phyloP scores from a whole-genome alignment of 2,797 vertebrate species.

The Loriculus beryllinus region DNA sequence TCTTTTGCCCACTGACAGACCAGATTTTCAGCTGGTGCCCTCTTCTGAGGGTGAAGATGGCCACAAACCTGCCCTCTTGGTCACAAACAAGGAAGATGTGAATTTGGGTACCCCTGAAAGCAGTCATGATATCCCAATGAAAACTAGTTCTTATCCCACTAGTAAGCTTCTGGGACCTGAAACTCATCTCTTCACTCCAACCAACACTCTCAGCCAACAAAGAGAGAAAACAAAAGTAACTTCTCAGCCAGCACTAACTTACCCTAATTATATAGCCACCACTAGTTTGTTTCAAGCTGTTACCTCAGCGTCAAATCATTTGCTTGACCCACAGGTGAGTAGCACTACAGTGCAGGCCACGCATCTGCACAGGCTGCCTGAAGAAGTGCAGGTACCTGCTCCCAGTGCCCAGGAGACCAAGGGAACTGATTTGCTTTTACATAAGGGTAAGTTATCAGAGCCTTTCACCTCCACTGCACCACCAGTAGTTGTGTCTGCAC shows the following conservation, averaged over 20 bases:
- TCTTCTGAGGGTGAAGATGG: neutral
- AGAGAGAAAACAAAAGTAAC: neutral
- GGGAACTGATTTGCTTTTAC: neutral
- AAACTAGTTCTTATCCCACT: neutral
- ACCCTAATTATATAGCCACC: neutral
- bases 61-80: neutral
- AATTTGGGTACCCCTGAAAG: neutral
- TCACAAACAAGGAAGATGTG: neutral
- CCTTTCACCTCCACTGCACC: neutral
- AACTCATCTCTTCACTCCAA: fast-evolving
- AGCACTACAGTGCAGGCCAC: neutral
- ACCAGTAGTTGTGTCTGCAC: neutral
- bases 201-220: neutral
- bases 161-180: neutral
- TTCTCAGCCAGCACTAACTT: neutral
- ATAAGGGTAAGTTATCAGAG: neutral
- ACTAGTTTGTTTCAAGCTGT: neutral
- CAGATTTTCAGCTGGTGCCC: neutral
- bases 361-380: neutral
- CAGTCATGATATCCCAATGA: neutral
- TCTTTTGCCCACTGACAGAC: neutral
- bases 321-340: neutral
- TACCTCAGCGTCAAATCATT: fast-evolving
- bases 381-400: neutral
- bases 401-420: neutral